Evolutionary conservation across 2,888 invertebrate genomes (phyloP).

Genomic region (Agriopis aurantiaria): DNA sequence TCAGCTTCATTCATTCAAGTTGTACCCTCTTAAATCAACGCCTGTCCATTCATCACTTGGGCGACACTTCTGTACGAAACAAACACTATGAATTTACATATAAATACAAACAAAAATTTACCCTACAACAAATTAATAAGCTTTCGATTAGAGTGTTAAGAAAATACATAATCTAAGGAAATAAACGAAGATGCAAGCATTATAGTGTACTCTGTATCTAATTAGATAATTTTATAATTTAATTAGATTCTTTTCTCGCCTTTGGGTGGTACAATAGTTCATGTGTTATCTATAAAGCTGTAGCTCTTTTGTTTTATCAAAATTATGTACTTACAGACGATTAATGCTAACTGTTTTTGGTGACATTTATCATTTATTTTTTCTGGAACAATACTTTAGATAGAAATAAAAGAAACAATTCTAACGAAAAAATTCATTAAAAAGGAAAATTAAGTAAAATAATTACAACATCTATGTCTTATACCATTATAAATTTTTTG

Average conservation of each 20-base stretch:
- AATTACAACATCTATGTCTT: background rate
- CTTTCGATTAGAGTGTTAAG: slow-evolving; percentile 39
- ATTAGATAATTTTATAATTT: slow-evolving; percentile 73
- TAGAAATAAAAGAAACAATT: background rate
- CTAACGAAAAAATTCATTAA: too few species aligned
- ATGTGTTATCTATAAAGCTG: slow-evolving; percentile 64
- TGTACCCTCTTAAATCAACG: slow-evolving; percentile 78
- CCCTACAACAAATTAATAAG: slow-evolving; percentile 51
- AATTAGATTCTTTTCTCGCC: slow-evolving; percentile 76
- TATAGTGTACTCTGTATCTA: slow-evolving; percentile 75
- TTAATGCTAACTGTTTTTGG: background rate
- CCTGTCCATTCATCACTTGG: slow-evolving; percentile 74
- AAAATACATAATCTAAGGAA: slow-evolving; percentile 55
- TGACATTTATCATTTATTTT: slow-evolving; percentile 38
- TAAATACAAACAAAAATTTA: slow-evolving; percentile 55
- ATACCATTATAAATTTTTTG: slow-evolving; percentile 24
- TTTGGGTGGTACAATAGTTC: slow-evolving; percentile 74
- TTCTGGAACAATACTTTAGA: background rate
- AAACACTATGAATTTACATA: slow-evolving; percentile 53
- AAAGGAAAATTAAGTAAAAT: too few species aligned
- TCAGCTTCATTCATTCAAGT: slow-evolving; percentile 66
- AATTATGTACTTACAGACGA: background rate
- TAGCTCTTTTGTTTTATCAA: slow-evolving; percentile 49
- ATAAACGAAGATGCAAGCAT: slow-evolving; percentile 77
- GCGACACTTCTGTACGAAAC: slow-evolving; percentile 70